Evolutionary conservation across 2,888 invertebrate species (phyloP), one percentile per base, ranked within the genome.

Genomic region (Drosophila atripex): DNA sequence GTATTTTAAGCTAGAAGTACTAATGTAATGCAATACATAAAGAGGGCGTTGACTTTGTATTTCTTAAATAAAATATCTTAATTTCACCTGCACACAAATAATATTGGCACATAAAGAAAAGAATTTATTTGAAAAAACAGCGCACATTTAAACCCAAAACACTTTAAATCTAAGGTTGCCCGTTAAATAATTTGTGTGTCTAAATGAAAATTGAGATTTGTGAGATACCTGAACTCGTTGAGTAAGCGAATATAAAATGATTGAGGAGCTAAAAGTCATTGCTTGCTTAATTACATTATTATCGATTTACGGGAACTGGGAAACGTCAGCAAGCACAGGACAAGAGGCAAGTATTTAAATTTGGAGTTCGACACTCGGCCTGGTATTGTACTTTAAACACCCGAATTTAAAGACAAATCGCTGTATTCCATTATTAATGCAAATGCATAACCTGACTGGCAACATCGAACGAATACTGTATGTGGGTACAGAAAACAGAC

Each of bases 181-280:
- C 41, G 30, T 60, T 46, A 47, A 60, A 58, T 16, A 57, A 58
- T 57, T 63, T 63, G 35, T 3, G 35, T 6, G 49, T 11, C 38
- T 8, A 46, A 45, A 52, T 8, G n/a, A 23, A 51, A 8, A 45
- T 63, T 38, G 9, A 52, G 46, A 64, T 65, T 30, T 28, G 38
- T 23, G 28, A 9, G 14, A 23, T 8, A 32, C 43, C n/a, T 21
- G 43, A 54, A n/a, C 28, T 66, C 47, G 68, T 47, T 47, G 25
- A 66, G 30, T 52, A 21, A 47, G 28, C 28, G 30, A 38, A 32
- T 41, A 41, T n/a, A 41, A 58, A 46, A 38, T 39, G 38, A 64
- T 52, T 60, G 51, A 46, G 23, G 16, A 14, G 23, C 39, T 41
- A 18, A 61, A 54, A 71, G 69, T 70, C 69, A 70, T 61, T 70